Base-by-base conservation (phyloP, 2,113 vertebrate genomes). In the Ictalurus punctatus region DNA sequence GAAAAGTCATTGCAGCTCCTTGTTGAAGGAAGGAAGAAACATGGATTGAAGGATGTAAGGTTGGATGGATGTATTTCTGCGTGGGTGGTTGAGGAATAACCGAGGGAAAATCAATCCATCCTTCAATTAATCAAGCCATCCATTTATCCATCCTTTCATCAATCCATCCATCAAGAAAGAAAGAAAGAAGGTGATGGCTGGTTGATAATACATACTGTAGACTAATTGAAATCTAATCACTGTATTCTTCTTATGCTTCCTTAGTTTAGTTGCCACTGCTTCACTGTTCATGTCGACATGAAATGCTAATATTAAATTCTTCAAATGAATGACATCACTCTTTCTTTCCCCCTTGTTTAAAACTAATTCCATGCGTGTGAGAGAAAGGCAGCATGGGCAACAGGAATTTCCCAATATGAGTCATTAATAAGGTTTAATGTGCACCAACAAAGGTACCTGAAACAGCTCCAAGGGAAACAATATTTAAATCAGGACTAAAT, bases 381-480 rank as follows among this genome's bases (percentile, higher is more conserved):
- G 76, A 56, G 65, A 86, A 76, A 52, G 85, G 78, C 90, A 54
- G 12, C 61, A 37, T 44, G 58, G 34, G 48, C 71, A 78, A 63
- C 44, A 80, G 83, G 27, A 78, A 76, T 90, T 91, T 91, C 88
- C 90, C 80, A 87, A 40, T 25, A 86, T 89, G 90, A 89, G 87
- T 92, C 89, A 91, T 90, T 90, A 44, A 81, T 88, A 89, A 90
- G 84, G 80, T 37, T 37, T 67, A 88, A 78, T 40, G 80, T n/a
- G 61, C n/a, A 48, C 65, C 48, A 81, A 85, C 87, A 83, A 86
- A 19, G 13, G 83, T 59, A 34, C 82, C 83, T 79, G 83, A 86
- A 87, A 90, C 52, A 58, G 17, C 40, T 74, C 83, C 86, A 84
- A 79, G 37, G 87, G 85, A 58, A 91, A 90, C 59, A 84, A 44